Base-by-base conservation (phyloP, 2,113 vertebrate species). In the Herpailurus yagouaroundi region DNA sequence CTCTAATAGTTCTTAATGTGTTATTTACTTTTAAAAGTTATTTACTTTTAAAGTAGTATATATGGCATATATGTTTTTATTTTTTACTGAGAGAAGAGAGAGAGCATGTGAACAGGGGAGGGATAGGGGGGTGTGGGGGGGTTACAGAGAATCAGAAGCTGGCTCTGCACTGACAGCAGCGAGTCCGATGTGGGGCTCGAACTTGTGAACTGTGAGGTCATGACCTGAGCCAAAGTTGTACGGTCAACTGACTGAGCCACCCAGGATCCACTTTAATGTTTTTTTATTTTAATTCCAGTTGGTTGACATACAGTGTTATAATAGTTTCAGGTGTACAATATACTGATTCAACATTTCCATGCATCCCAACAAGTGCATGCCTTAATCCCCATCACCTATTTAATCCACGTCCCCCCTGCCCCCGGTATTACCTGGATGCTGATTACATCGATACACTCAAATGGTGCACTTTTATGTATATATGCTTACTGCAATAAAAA, bases 401-500 rank as follows among this genome's bases (percentile, higher is more conserved):
- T 33, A 29, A 79, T 16, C 45, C 45, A 79, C 33, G 27, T 4
- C 76, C 29, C 16, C 57, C 21, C 57, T 60, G 21, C 57, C 57
- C 57, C 57, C 21, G 21, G 57, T 60, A 60, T 60, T 60, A 60
- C 41, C 14, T 38, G n/a, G 69, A 36, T 73, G n/a, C n/a, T 79
- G 50, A 89, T 63, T 83, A 36, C 41, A 69, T n/a, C 9, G 38
- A n/a, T 63, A n/a, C 48, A 79, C 45, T 80, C 48, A 66, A 15
- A 10, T 66, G 69, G 36, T 16, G 3, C 8, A 41, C 11, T 80
- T 85, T 90, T 84, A 85, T 38, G 9, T 74, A 3, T 74, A 66
- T 60, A n/a, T 64, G n/a, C 92, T 89, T 52, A 85, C 29, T 81
- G 41, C 18, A 94, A 38, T 38, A 45, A 91, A 81, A 94, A 95